Evolutionary conservation across 2,797 vertebrate genomes (phyloP).

Genomic region (Tympanoctomys barrerae): DNA sequence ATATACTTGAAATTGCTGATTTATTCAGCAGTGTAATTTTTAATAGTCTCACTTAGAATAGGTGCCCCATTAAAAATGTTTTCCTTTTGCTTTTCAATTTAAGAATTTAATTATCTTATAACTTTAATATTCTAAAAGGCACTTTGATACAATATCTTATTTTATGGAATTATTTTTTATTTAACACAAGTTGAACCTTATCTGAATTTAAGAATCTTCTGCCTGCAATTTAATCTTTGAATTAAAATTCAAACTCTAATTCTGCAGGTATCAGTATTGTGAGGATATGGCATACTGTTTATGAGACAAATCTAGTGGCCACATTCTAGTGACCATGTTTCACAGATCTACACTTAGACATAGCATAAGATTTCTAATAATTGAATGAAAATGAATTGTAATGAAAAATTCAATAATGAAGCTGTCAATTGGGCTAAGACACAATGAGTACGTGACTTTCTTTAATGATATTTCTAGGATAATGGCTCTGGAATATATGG

Average conservation of each 20-base stretch:
- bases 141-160: constrained; percentile 10
- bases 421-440: not conserved
- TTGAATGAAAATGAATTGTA: not conserved
- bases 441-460: not conserved
- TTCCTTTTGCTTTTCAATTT: constrained; percentile 32
- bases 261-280: not conserved
- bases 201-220: constrained; percentile 30
- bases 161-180: constrained; percentile 50
- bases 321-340: not conserved
- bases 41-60: constrained; percentile 19
- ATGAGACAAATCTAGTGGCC: not conserved
- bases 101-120: constrained; percentile 43
- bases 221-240: constrained; percentile 1
- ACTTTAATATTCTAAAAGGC: constrained; percentile 37
- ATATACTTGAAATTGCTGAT: constrained; percentile 23
- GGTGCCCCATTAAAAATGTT: not conserved
- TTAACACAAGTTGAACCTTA: constrained; percentile 19
- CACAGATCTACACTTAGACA: not conserved
- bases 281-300: not conserved
- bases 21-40: not conserved
- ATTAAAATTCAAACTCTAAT: constrained; percentile 36
- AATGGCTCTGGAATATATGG: not conserved
- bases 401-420: not conserved
- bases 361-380: not conserved
- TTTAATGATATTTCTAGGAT: not conserved